Percentiles rank a stretch among this genome's conserved stretches.
These are phyloP conservation scores for Discoglossus pictus DNA, from an alignment of 2,797 vertebrate genomes.

Conservation along the genomic window DNA sequence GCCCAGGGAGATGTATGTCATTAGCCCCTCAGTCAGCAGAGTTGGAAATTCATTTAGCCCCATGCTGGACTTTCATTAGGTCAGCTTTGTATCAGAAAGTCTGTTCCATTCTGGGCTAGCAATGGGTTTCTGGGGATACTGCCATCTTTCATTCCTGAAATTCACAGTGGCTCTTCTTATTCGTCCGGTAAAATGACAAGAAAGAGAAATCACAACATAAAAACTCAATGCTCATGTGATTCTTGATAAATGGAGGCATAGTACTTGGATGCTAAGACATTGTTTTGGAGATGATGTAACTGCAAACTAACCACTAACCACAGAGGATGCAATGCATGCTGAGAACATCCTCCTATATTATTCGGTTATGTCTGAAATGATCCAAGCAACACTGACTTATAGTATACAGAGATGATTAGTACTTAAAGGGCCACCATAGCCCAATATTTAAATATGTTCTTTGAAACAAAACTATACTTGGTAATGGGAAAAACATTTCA, in stretches of 20 bases:
- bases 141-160: constrained; percentile 77
- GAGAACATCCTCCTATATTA: no score
- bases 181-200: constrained; percentile 83
- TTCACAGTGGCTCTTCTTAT: constrained; percentile 59
- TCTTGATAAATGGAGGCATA: constrained; percentile 29
- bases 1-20: constrained; percentile 90
- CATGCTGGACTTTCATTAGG: constrained; percentile 99
- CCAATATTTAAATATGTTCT: no score
- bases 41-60: constrained; percentile 98
- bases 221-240: constrained; percentile 21
- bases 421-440: no score
- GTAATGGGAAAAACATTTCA: no score
- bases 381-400: no score
- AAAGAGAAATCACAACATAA: constrained; percentile 56
- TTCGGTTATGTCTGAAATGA: no score
- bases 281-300: constrained; percentile 6
- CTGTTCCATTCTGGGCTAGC: constrained; percentile 79
- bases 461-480: no score
- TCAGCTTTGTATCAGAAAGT: constrained; percentile 97
- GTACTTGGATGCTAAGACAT: no score
- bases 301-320: not conserved
- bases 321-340: no score
- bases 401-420: no score
- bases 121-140: constrained; percentile 71
- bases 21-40: constrained; percentile 94